phyloP scores from a whole-genome alignment of 2,797 vertebrate species.

The Chaetophractus vellerosus region DNA sequence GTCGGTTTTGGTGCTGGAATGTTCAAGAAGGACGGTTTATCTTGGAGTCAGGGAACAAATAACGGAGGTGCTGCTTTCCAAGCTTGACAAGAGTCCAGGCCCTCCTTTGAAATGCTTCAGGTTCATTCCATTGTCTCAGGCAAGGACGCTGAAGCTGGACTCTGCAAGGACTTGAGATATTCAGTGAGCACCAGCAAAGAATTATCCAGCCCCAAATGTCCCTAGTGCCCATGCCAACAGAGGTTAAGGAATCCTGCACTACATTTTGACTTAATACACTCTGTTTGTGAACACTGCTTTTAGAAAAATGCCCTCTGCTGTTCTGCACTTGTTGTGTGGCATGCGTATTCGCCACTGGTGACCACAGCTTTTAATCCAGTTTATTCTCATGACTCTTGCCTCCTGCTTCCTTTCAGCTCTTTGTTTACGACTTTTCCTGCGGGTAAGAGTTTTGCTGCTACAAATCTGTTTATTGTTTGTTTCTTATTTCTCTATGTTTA shows the following conservation, averaged over 20 bases:
- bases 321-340: accelerated
- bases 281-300: not conserved
- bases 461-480: conserved; percentile 18
- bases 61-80: not conserved
- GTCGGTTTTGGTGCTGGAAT: accelerated
- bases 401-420: not conserved
- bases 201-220: too few species aligned
- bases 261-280: not conserved
- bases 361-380: not conserved
- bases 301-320: not conserved
- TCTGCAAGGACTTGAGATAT: not conserved
- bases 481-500: conserved; percentile 24
- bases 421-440: not conserved
- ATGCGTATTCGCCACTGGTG: not conserved
- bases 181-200: too few species aligned
- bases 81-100: not conserved
- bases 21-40: accelerated
- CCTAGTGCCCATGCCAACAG: accelerated
- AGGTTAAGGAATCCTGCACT: not conserved
- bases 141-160: not conserved
- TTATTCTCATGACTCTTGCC: not conserved
- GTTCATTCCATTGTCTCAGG: not conserved
- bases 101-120: not conserved
- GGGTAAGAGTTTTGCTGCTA: not conserved
- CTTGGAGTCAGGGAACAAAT: accelerated